These are phyloP conservation scores for Pristionchus arcanus DNA, from an alignment of 2,888 invertebrate genomes.

Conservation along the genomic window DNA sequence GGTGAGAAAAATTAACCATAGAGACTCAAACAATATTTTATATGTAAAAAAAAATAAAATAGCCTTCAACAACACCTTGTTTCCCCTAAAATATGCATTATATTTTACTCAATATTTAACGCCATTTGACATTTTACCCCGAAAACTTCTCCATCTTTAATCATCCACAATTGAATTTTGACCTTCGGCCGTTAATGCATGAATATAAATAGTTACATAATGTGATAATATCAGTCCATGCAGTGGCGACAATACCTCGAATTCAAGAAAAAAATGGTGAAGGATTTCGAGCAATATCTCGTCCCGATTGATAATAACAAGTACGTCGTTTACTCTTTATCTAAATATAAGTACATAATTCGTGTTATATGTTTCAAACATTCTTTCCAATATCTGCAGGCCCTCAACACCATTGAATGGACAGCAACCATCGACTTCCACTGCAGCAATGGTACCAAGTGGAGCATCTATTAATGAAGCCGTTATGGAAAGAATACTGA, in stretches of 20 bases:
- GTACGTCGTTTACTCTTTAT: not conserved
- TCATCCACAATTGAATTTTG: no score
- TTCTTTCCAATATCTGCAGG: not conserved
- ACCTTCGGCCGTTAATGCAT: no score
- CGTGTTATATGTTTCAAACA: not conserved
- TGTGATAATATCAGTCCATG: not conserved
- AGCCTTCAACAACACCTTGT: no score
- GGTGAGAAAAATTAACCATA: not conserved
- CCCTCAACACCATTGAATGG: not conserved
- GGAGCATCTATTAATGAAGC: not conserved
- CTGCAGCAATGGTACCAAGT: not conserved
- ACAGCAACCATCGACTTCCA: not conserved
- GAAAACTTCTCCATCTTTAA: no score
- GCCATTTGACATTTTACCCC: no score
- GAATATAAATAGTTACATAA: not conserved
- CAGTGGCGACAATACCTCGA: constrained; percentile 35
- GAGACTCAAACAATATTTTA: no score
- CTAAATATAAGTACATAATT: not conserved
- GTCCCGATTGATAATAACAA: not conserved
- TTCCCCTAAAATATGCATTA: no score
- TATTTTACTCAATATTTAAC: no score
- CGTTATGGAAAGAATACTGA: not conserved
- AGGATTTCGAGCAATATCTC: constrained; percentile 36
- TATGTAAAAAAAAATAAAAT: no score
- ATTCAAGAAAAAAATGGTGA: not conserved